A percentile compares a stretch with the other conserved stretches of the same genome.
These are phyloP conservation scores for Cryptomyrus ogoouensis DNA, from an alignment of 2,113 vertebrate genomes.

Conservation along the genomic window DNA sequence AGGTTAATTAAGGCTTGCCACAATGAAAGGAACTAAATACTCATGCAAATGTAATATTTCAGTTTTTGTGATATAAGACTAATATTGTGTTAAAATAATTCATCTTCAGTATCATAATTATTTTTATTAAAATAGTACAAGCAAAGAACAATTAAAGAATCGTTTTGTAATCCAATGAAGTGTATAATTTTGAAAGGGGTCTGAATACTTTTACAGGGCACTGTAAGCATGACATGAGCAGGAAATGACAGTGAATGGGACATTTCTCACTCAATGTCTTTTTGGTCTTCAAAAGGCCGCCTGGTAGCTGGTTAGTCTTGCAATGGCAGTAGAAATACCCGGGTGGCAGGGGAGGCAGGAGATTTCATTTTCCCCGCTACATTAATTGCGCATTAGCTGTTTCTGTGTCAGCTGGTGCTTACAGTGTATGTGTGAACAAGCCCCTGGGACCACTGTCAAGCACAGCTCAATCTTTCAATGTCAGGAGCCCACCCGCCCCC, in stretches of 20 bases:
- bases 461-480: conserved; percentile 10
- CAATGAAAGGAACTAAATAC: background rate
- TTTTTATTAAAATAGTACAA: background rate
- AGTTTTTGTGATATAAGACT: background rate
- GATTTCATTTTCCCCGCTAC: background rate
- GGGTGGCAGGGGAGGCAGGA: background rate
- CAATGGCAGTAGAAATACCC: background rate
- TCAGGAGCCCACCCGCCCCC: background rate
- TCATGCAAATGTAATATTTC: background rate
- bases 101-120: background rate
- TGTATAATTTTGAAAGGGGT: background rate
- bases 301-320: background rate
- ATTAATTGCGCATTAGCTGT: conserved; percentile 15
- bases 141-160: background rate
- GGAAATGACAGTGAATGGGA: background rate
- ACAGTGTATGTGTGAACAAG: background rate
- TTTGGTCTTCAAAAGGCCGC: background rate
- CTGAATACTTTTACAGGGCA: background rate
- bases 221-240: background rate
- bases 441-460: conserved; percentile 17
- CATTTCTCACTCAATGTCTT: background rate
- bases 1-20: background rate
- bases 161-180: background rate
- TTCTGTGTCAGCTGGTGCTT: conserved; percentile 13
- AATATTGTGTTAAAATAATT: background rate